Percentiles rank a stretch among this genome's conserved stretches.
Conservation (phyloP, 2,797 vertebrate species). For the Intellagama lesueurii region DNA sequence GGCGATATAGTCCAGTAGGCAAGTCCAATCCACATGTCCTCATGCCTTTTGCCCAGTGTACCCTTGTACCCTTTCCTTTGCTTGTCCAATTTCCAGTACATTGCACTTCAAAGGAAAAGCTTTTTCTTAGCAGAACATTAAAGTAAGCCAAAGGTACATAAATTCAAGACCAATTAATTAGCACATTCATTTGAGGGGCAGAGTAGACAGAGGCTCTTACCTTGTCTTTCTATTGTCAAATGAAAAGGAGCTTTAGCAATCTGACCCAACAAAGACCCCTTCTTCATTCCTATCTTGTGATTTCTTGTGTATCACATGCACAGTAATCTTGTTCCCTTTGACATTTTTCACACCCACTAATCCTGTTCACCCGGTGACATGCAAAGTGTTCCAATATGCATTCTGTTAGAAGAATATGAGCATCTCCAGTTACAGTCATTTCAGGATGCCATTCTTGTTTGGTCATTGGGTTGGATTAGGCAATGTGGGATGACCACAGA, state of each 20-base stretch:
- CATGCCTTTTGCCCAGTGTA: too few relatives aligned
- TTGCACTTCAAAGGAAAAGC: conserved; percentile 15
- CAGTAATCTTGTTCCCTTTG: conserved; percentile 64
- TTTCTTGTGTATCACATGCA: conserved; percentile 59
- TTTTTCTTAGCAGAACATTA: background rate
- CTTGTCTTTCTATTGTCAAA: conserved; percentile 33
- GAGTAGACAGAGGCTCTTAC: conserved; percentile 18
- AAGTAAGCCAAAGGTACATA: background rate
- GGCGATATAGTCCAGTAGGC: too few relatives aligned
- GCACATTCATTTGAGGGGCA: background rate
- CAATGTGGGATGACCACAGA: background rate
- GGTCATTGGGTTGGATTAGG: background rate
- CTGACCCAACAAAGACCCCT: conserved; percentile 26
- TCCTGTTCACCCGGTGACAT: conserved; percentile 54
- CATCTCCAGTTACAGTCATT: conserved; percentile 1
- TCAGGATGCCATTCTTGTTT: background rate
- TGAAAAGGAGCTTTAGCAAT: conserved; percentile 44
- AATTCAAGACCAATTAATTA: conserved; percentile 8
- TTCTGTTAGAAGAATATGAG: conserved; percentile 23
- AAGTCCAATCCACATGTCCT: too few relatives aligned
- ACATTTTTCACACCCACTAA: conserved; percentile 63
- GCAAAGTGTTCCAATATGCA: conserved; percentile 45
- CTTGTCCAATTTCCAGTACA: conserved; percentile 5
- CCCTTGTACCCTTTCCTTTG: background rate
- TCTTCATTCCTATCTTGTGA: conserved; percentile 44